Conservation (phyloP, 2,888 invertebrate species). For the Zygaena filipendulae region DNA sequence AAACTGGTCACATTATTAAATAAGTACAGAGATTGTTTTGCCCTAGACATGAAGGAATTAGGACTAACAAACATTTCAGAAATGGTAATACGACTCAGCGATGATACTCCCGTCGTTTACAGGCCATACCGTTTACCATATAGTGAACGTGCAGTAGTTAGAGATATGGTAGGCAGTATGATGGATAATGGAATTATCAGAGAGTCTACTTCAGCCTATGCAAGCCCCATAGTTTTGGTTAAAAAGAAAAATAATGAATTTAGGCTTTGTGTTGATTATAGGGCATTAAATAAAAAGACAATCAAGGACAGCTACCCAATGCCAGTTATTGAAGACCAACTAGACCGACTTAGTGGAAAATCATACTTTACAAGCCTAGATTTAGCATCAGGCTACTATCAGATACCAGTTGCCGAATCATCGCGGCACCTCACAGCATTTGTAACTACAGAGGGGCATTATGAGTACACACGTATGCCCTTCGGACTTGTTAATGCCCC, state of each 20-base stretch:
- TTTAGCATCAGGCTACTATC: constrained; percentile 23
- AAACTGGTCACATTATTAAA: too few species aligned
- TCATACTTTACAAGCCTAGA: constrained; percentile 21
- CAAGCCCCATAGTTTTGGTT: constrained; percentile 20
- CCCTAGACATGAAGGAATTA: constrained; percentile 5
- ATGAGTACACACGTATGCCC: constrained; percentile 19
- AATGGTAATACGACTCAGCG: constrained; percentile 11
- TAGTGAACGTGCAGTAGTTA: constrained; percentile 3
- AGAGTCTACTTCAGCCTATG: constrained; percentile 16
- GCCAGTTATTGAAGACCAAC: constrained; percentile 24
- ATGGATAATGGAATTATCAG: constrained; percentile 2
- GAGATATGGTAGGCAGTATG: constrained; percentile 4
- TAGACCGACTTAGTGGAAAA: constrained; percentile 20
- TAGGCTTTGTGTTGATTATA: constrained; percentile 18
- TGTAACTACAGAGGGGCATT: constrained; percentile 24
- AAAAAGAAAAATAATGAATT: constrained; percentile 15
- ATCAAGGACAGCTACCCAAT: constrained; percentile 22
- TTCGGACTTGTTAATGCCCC: constrained; percentile 1
- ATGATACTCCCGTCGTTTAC: constrained; percentile 6
- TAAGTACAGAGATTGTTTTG: constrained; percentile 11
- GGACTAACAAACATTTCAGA: constrained; percentile 9
- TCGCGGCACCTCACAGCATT: constrained; percentile 25
- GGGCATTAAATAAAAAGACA: constrained; percentile 13
- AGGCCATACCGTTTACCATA: constrained; percentile 7
- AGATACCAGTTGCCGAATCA: constrained; percentile 19